Base-by-base conservation (phyloP, 1,140 invertebrate genomes). In the Rhopalosiphum maidis region DNA sequence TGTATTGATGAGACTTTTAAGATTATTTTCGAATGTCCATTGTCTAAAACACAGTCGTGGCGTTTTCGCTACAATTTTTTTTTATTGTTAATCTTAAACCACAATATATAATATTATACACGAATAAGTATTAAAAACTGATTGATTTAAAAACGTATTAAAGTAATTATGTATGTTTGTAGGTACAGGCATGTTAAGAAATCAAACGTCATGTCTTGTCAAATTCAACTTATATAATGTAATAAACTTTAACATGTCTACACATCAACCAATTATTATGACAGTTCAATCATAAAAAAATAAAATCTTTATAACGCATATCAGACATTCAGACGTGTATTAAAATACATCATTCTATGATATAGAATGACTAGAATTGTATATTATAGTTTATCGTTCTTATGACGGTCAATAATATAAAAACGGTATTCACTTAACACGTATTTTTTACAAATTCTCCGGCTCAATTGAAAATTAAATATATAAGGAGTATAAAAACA, bases 231-330 rank as follows among this genome's bases (percentile, higher is more conserved):
- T 77, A 15, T 77, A 77, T 77, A 77, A 77, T 77, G 15, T 77
- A 77, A 77, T 77, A 15, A 35, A 77, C n/a, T n/a, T 68, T 68
- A 68, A 11, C 25, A 15, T 68, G 30, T 68, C 60, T 77, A 77
- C 60, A 77, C 60, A 77, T n/a, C 60, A 77, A 77, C 60, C 60
- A 77, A 77, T 77, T 77, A 77, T 77, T 77, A n/a, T 77, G 60
- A 77, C 60, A n/a, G n/a, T 35, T n/a, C n/a, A 77, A 77, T 77
- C 60, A 77, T 77, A 35, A 77, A 77, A 51, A 68, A 6, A 77
- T n/a, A 77, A 77, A n/a, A 77, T 77, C 15, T 77, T n/a, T 77
- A 77, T 35, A 9, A 77, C 15, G 6, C 15, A 21, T n/a, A 77
- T n/a, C 60, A 77, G 15, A 21, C 60, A 4, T n/a, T n/a, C 60